Evolutionary conservation across 1,140 invertebrate genomes (phyloP), one percentile per base, ranked within the genome.

Genomic region (Apolygus lucorum): DNA sequence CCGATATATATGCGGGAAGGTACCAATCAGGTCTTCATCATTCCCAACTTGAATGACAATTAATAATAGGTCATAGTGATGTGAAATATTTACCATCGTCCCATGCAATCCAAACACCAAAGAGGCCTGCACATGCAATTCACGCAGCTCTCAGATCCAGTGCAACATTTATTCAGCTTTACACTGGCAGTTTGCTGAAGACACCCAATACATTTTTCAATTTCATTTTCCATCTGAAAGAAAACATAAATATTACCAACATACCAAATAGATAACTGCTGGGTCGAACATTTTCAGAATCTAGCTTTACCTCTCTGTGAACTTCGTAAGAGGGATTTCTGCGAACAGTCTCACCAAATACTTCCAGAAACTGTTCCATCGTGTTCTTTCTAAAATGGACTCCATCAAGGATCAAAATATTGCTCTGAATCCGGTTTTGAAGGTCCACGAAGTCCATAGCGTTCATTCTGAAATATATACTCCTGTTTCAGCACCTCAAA

Each of bases 41-140:
- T 49, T 49, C 34, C 34, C 34, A 8, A 11, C 8, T 8, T 49
- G 34, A 49, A 49, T 49, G 34, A 49, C 8, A 17, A 8, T 17
- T 49, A 49, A 49, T n/a, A 49, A 8, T 49, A 49, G 8, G 34
- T 49, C 34, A 49, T 49, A 49, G 17, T 17, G 8, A 68, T 64
- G 26, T 63, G 2, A 42, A 65, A 52, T 25, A 76, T 72, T 76
- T 80, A 88, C 93, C 93, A 96, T 78, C 89, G 90, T 1, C 87
- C 91, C 82, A 93, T 85, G 77, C 91, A 93, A 71, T 90, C 84
- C 8, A 87, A 79, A 81, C 93, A 96, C 93, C 93, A 96, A 86
- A 95, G 88, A 21, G 92, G 92, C 63, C 89, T 85, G 76, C 90
- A 93, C 74, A 84, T 85, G 76, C 89, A 91, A 62, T 76, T 80